Evolutionary conservation across 2,113 vertebrate species (phyloP), one percentile per base, ranked within the genome.

Genomic region (Sinocyclocheilus maitianheensis): DNA sequence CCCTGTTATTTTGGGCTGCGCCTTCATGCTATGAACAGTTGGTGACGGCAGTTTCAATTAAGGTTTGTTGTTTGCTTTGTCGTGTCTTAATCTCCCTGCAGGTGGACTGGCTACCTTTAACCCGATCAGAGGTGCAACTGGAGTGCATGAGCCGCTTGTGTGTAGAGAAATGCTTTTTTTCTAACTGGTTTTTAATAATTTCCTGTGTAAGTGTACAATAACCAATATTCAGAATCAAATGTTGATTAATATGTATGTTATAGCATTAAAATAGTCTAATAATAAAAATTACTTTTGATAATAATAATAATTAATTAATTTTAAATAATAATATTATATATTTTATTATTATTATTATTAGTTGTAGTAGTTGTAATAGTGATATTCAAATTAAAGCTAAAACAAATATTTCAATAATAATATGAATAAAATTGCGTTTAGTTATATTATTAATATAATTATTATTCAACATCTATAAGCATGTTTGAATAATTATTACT

Each of bases 41-140:
- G 86, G 87, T 83, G 84, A 86, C 75, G 75, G 88, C 82, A 79
- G 85, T 89, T 91, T 89, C 87, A 87, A 87, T 90, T 90, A 89
- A 83, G 87, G 87, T 62, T 87, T 85, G 67, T 55, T 90, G 83
- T 89, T 90, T 89, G 81, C 72, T 76, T 90, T 85, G 83, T 85
- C 43, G 84, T 77, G 75, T 79, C 60, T 88, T 90, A 88, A 90
- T 91, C 90, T 88, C 46, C 51, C 77, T 43, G 65, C 85, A 88
- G 86, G 87, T 86, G 85, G 76, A 85, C 81, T 81, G 43, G 69
- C 83, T 83, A 83, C 51, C 76, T 85, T 88, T 74, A 79, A 60
- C 72, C 24, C 34, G 71, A 79, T 84, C 74, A 62, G 40, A 77
- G 4, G 37, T 63, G 40, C 2, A 58, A 22, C 51, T 58, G 51